Evolutionary conservation across 2,888 invertebrate genomes (phyloP), one percentile per base, ranked within the genome.

Genomic region (Diarsia dahlii): DNA sequence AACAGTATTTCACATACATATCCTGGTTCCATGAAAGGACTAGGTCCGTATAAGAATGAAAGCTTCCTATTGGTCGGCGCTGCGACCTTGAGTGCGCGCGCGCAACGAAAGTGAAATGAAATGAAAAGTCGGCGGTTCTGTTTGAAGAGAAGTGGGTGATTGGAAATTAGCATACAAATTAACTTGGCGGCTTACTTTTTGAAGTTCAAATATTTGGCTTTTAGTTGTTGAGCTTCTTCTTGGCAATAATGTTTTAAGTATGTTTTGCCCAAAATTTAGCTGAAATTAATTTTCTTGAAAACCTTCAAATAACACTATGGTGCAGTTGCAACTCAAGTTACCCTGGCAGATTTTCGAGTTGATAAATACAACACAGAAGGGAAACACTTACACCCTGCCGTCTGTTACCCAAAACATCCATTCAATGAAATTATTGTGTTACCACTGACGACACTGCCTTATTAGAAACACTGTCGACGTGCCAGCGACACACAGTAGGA

Each of bases 91-190:
- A 91, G 92, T 84, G 85, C 82, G 86, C 87, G 64, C 69, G 86
- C 87, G 89, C 88, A 85, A 88, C 82, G 92, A 93, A 94, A 94
- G 94, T 92, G 89, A 91, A 91, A 91, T 90, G 86, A 88, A 89
- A 88, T 89, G 85, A 88, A 80, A 74, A 76, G 13, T 28, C 48
- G 10, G 28, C 46, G 18, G 63, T 2, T 13, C 23, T 48, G 28
- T 69, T 62, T 60, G 60, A 62, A 69, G n/a, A 54, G n/a, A 69
- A 39, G 52, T 20, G 18, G 23, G 34, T 52, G 18, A 46, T 68
- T 60, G 52, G 39, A 52, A 63, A 73, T 78, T 60, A 34, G 67
- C 48, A 65, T 50, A 65, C 2, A 54, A 34, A 63, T 64, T 3
- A 8, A 54, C 3, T 28, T 28, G 52, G 3, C 34, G 45, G 10